phyloP scores from a whole-genome alignment of 2,888 invertebrate species.

The Apodemia mormo region DNA sequence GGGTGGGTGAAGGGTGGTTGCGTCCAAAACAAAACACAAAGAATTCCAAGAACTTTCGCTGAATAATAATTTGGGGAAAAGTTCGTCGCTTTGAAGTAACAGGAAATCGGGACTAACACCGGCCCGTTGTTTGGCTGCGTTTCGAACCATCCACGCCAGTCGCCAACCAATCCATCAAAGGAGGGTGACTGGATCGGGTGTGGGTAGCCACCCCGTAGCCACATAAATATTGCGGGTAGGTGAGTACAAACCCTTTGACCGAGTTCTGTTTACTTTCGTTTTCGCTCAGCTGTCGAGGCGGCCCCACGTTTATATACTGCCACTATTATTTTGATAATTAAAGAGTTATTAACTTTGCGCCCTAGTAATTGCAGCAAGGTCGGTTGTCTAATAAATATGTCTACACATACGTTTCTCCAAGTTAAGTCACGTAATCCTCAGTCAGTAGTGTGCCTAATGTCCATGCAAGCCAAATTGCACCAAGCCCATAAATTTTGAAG shows the following conservation, averaged over 20 bases:
- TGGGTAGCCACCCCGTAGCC: slow-evolving; percentile 71
- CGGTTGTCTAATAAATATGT: not conserved
- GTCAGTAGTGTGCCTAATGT: no score
- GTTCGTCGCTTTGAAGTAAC: slow-evolving; percentile 61
- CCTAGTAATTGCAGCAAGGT: slow-evolving; percentile 34
- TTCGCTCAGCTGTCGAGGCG: slow-evolving; percentile 81
- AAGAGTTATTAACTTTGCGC: slow-evolving; percentile 63
- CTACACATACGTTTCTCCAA: not conserved
- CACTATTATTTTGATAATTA: slow-evolving; percentile 81
- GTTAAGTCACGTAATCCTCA: not conserved
- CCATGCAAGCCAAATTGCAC: no score
- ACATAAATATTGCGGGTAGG: slow-evolving; percentile 82
- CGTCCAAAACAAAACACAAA: slow-evolving; percentile 68
- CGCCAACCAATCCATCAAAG: slow-evolving; percentile 82
- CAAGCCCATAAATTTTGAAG: not conserved
- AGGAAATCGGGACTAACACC: slow-evolving; percentile 73
- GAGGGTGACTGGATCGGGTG: slow-evolving; percentile 74
- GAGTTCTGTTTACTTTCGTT: slow-evolving; percentile 83
- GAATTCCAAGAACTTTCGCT: slow-evolving; percentile 72
- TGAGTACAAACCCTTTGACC: slow-evolving; percentile 82
- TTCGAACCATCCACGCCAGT: slow-evolving; percentile 76
- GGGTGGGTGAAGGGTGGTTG: slow-evolving; percentile 46
- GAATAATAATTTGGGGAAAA: slow-evolving; percentile 74
- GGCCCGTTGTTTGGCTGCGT: slow-evolving; percentile 67
- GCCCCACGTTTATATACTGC: slow-evolving; percentile 65